A percentile compares a stretch with the other conserved stretches of the same genome.
Evolutionary conservation across 2,888 invertebrate species (phyloP).

Genomic region (Drosophila rubida): DNA sequence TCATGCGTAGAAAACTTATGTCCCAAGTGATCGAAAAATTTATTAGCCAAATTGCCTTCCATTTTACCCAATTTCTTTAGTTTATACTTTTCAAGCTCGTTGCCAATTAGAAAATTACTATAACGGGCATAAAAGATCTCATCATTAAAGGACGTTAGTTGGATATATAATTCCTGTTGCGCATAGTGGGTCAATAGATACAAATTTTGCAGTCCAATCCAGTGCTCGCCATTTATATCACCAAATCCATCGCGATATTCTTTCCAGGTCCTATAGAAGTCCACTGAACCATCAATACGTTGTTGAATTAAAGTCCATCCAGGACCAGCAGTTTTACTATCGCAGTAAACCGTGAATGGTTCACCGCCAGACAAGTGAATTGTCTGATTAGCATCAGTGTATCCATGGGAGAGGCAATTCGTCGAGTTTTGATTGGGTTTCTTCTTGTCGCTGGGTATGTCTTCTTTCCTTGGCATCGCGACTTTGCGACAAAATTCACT

Average conservation of each 20-base stretch:
- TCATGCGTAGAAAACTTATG: conserved; percentile 9
- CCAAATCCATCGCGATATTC: conserved; percentile 22
- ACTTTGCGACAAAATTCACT: background rate
- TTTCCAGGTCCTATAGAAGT: conserved; percentile 12
- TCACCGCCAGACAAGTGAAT: background rate
- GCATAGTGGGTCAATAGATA: conserved; percentile 3
- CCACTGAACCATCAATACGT: conserved; percentile 3
- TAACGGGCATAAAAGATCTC: background rate
- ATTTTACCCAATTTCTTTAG: background rate
- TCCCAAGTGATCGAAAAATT: background rate
- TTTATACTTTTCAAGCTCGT: background rate
- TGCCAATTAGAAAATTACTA: conserved; percentile 8
- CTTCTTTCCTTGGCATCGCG: too few species aligned
- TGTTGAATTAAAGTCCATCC: conserved; percentile 27
- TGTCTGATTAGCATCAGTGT: background rate
- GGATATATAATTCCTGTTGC: conserved; percentile 19
- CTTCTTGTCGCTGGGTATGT: too few species aligned
- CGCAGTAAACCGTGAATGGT: conserved; percentile 1
- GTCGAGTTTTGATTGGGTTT: too few species aligned
- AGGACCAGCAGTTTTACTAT: background rate
- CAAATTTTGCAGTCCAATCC: conserved; percentile 21
- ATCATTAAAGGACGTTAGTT: background rate
- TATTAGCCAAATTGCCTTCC: background rate
- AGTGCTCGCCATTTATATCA: conserved; percentile 4
- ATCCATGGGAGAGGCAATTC: background rate